A percentile compares a stretch with the other conserved stretches of the same genome.
These are phyloP conservation scores for Cyrtodaria siliqua DNA, from an alignment of 2,888 invertebrate species.

Conservation along the genomic window DNA sequence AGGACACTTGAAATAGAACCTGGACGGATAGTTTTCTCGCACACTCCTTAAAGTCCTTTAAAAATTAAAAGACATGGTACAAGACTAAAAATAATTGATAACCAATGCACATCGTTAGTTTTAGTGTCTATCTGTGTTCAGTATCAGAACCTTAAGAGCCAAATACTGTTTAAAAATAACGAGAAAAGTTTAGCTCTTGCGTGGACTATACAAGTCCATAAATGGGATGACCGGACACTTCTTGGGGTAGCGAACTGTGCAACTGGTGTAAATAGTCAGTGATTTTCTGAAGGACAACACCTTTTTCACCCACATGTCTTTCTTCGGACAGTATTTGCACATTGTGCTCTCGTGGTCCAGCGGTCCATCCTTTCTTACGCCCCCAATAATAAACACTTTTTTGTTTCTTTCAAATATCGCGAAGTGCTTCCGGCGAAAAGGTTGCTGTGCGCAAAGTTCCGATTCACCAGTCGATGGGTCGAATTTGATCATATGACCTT, in stretches of 20 bases:
- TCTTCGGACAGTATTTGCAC: constrained; percentile 23
- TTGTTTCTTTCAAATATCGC: constrained; percentile 28
- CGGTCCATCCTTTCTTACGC: constrained; percentile 21
- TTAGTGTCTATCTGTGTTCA: too few species aligned
- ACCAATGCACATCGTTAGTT: too few species aligned
- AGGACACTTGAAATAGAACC: too few species aligned
- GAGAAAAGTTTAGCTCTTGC: neutral
- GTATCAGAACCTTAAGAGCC: too few species aligned
- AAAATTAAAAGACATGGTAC: too few species aligned
- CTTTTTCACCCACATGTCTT: constrained; percentile 21
- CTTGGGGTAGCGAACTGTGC: constrained; percentile 31
- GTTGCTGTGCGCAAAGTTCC: constrained; percentile 35
- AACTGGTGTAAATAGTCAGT: constrained; percentile 28
- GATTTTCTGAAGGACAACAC: constrained; percentile 1
- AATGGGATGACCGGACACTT: constrained; percentile 40
- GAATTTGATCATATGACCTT: constrained; percentile 48
- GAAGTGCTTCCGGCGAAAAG: constrained; percentile 34
- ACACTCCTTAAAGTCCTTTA: too few species aligned
- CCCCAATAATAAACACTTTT: constrained; percentile 30
- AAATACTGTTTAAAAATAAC: too few species aligned
- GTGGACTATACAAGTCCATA: constrained; percentile 13
- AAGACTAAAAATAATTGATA: too few species aligned
- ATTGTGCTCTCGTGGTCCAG: constrained; percentile 7
- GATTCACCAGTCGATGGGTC: constrained; percentile 28
- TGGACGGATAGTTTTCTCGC: too few species aligned